These are phyloP conservation scores for Nudaria mundana DNA, from an alignment of 2,888 invertebrate genomes.

Conservation along the genomic window DNA sequence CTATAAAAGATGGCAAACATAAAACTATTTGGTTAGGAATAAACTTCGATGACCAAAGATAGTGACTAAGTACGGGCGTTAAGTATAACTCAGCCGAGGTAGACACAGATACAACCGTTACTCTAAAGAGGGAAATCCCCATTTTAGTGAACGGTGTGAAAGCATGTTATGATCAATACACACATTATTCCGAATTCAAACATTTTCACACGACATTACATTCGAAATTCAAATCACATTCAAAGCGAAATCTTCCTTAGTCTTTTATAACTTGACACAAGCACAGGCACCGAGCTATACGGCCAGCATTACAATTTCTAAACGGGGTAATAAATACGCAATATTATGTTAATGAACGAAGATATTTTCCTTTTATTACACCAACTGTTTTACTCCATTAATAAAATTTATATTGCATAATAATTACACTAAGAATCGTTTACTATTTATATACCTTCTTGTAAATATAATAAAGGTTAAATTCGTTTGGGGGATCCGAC, in stretches of 20 bases:
- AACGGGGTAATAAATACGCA: constrained; percentile 28
- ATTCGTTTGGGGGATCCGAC: constrained; percentile 18
- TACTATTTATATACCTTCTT: constrained; percentile 20
- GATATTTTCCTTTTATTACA: constrained; percentile 47
- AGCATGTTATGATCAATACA: neutral
- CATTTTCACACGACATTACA: neutral
- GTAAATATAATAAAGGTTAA: constrained; percentile 19
- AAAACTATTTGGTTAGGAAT: no score
- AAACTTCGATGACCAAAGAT: no score
- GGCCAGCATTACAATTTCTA: constrained; percentile 27
- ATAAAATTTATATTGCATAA: constrained; percentile 49
- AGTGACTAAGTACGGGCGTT: no score
- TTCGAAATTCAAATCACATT: constrained; percentile 7
- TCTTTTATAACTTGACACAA: constrained; percentile 7
- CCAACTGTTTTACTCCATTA: constrained; percentile 55
- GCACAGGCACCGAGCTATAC: constrained; percentile 15
- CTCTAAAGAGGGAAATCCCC: no score
- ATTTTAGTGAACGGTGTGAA: no score
- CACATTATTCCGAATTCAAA: neutral
- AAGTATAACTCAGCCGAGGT: no score
- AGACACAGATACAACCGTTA: no score
- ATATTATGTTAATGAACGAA: constrained; percentile 28
- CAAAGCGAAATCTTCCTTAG: constrained; percentile 2
- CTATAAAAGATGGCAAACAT: no score
- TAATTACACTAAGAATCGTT: constrained; percentile 43